Conservation (phyloP, 2,113 vertebrate genomes). For the Cyprinodon variegatus region DNA sequence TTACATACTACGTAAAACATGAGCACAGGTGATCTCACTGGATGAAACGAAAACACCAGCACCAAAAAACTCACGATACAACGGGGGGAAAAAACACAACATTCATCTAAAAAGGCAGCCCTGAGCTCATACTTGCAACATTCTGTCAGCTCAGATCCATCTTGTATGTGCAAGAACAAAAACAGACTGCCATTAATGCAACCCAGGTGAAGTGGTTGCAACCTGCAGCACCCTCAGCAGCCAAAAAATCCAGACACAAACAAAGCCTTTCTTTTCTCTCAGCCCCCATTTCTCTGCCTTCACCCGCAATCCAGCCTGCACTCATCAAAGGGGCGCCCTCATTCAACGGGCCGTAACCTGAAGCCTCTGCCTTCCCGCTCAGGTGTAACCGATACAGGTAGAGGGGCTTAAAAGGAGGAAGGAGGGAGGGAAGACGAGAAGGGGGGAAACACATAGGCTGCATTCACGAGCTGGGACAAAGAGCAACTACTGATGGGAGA, state of each 20-base stretch:
- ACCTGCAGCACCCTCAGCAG: constrained; percentile 52
- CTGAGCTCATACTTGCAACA: neutral
- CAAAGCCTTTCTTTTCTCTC: constrained; percentile 69
- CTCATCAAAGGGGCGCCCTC: constrained; percentile 77
- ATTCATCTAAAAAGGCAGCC: constrained; percentile 1
- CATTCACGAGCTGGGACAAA: constrained; percentile 74
- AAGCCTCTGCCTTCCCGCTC: constrained; percentile 65
- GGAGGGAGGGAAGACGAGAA: constrained; percentile 14
- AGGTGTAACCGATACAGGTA: constrained; percentile 85
- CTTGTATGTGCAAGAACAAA: constrained; percentile 31
- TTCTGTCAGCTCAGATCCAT: constrained; percentile 8
- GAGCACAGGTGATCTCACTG: constrained; percentile 7
- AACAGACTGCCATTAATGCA: constrained; percentile 48
- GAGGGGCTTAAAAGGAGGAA: constrained; percentile 36
- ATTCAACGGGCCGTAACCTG: constrained; percentile 72
- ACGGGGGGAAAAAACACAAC: constrained; percentile 6
- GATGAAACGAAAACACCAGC: constrained; percentile 20
- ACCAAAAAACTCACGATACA: neutral
- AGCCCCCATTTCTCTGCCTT: constrained; percentile 60
- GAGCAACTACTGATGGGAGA: constrained; percentile 63
- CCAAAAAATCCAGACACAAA: constrained; percentile 65
- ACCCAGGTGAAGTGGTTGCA: constrained; percentile 43
- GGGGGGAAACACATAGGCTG: constrained; percentile 59
- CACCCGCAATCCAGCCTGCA: constrained; percentile 45
- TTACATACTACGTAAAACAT: constrained; percentile 33